Evolutionary conservation across 2,797 vertebrate species (phyloP).

Genomic region (Rhinoraja longicauda): DNA sequence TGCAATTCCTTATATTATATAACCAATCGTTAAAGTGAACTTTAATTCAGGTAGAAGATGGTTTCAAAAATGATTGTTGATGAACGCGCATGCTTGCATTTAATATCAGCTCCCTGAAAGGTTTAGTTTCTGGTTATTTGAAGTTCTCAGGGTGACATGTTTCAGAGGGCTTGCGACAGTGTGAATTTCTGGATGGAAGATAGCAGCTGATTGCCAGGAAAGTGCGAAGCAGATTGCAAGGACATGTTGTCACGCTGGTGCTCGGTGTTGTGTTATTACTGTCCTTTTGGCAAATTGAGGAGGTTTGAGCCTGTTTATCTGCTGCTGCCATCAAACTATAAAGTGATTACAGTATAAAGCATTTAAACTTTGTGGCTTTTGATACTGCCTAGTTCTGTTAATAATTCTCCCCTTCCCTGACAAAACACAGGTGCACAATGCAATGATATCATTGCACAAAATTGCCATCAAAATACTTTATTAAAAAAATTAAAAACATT

Average conservation of each 20-base stretch:
- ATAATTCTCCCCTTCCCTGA: background rate
- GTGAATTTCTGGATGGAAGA: conserved; percentile 4
- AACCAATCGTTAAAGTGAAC: background rate
- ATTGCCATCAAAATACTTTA: background rate
- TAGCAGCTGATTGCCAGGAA: background rate
- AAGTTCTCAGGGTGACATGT: background rate
- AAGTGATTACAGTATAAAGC: background rate
- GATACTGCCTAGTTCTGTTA: background rate
- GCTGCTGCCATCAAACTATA: background rate
- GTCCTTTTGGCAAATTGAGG: background rate
- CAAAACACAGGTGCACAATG: background rate
- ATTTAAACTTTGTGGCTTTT: background rate
- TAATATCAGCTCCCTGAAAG: background rate
- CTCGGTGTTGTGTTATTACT: background rate
- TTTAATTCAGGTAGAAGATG: background rate
- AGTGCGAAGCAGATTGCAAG: background rate
- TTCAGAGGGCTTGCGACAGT: background rate
- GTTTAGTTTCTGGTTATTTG: background rate
- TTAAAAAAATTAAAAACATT: background rate
- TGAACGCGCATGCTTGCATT: background rate
- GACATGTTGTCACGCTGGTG: background rate
- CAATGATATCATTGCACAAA: background rate
- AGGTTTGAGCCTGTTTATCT: background rate
- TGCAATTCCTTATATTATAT: background rate
- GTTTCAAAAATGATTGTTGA: background rate